A percentile compares a stretch with the other conserved stretches of the same genome.
Conservation (phyloP, 2,113 vertebrate species). For the Tetrax tetrax region DNA sequence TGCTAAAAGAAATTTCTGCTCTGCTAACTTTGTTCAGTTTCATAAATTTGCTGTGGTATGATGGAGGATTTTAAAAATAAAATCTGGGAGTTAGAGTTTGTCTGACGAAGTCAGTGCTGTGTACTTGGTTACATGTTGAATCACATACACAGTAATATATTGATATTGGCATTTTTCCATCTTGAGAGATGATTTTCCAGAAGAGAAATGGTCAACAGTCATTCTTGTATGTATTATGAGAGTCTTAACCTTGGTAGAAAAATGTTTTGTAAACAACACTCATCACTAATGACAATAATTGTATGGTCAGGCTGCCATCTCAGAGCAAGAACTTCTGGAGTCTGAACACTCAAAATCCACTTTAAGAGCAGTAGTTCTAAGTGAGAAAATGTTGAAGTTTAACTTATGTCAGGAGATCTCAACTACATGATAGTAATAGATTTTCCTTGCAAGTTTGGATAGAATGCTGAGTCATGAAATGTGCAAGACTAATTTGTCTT, state of each 20-base stretch:
- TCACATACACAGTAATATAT: background rate
- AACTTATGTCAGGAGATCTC: background rate
- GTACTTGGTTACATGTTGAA: background rate
- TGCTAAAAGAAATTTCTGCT: constrained; percentile 24
- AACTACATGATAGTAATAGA: background rate
- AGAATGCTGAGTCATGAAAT: background rate
- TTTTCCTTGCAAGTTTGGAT: background rate
- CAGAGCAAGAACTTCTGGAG: background rate
- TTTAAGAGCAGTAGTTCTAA: background rate
- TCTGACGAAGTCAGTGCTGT: background rate
- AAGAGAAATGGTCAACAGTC: background rate
- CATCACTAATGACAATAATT: background rate
- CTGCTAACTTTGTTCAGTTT: background rate
- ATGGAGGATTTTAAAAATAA: background rate
- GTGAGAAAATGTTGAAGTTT: background rate
- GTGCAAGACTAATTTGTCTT: background rate
- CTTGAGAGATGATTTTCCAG: background rate
- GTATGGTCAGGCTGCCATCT: background rate
- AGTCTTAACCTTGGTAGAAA: background rate
- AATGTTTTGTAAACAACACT: background rate
- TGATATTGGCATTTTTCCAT: background rate
- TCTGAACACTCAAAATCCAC: background rate
- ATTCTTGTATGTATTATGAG: background rate
- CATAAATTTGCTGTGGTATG: background rate
- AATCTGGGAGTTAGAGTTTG: background rate